Percentiles rank a stretch among this genome's conserved stretches.
phyloP scores from a whole-genome alignment of 1,140 invertebrate genomes.

The Steinernema feltiae region DNA sequence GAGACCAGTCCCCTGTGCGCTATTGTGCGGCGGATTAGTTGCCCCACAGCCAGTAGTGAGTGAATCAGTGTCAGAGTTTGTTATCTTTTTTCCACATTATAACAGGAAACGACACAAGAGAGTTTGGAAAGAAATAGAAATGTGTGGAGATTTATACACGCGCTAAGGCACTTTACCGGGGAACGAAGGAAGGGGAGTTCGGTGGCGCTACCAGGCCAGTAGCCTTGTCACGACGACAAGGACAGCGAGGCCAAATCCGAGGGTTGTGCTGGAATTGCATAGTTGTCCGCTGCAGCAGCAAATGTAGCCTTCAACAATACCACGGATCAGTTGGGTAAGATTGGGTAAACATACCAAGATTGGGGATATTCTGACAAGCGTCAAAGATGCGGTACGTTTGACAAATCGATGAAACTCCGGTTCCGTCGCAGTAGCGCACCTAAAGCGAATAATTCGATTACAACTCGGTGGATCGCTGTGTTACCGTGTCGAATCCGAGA shows the following conservation, averaged over 20 bases:
- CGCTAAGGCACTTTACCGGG: slow-evolving; percentile 9
- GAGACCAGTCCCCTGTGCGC: too few species aligned
- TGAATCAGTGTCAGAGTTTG: slow-evolving; percentile 10
- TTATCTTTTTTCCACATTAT: not conserved
- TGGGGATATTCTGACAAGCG: slow-evolving; percentile 49
- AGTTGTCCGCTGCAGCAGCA: slow-evolving; percentile 53
- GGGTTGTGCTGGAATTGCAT: slow-evolving; percentile 38
- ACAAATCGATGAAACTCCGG: slow-evolving; percentile 52
- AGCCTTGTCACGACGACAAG: not conserved
- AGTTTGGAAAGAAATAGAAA: slow-evolving; percentile 1
- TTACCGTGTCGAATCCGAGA: slow-evolving; percentile 52
- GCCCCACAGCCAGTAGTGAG: not conserved
- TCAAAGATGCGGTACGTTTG: slow-evolving; percentile 51
- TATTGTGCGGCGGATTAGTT: not conserved
- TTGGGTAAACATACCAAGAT: too few species aligned
- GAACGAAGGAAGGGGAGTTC: not conserved
- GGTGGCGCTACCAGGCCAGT: not conserved
- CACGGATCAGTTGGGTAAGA: too few species aligned
- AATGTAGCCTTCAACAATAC: too few species aligned
- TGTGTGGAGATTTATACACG: slow-evolving; percentile 1
- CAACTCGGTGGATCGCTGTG: slow-evolving; percentile 8
- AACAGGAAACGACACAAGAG: not conserved
- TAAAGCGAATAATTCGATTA: slow-evolving; percentile 27
- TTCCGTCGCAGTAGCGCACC: slow-evolving; percentile 55
- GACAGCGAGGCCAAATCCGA: not conserved